A percentile compares a stretch with the other conserved stretches of the same genome.
Conservation (phyloP, 1,140 invertebrate species). For the Acromyrmex charruanus region DNA sequence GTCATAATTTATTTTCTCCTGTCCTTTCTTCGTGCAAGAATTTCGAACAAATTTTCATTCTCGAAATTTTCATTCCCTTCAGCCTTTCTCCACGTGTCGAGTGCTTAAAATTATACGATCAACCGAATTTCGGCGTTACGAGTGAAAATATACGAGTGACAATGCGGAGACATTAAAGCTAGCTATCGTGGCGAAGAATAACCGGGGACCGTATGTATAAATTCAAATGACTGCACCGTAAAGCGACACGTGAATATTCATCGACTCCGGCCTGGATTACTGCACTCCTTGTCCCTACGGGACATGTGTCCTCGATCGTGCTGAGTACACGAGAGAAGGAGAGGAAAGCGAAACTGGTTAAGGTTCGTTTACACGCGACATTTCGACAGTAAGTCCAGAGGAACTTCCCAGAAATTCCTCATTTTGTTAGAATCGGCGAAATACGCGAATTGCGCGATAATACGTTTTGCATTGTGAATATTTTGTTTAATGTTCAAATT, state of each 20-base stretch:
- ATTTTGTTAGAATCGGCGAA: neutral
- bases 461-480: neutral
- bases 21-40: neutral
- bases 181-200: conserved; percentile 31
- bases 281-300: neutral
- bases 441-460: neutral
- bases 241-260: conserved; percentile 73
- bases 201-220: conserved; percentile 61
- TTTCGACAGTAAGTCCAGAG: neutral
- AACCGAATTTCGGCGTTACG: conserved; percentile 37
- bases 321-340: conserved; percentile 19
- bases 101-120: conserved; percentile 3
- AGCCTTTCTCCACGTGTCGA: neutral
- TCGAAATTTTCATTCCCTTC: neutral
- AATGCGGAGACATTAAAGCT: neutral
- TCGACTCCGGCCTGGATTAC: conserved; percentile 47
- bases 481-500: neutral
- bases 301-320: conserved; percentile 47
- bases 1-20: conserved; percentile 30
- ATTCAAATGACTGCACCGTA: conserved; percentile 69
- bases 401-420: neutral
- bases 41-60: no score
- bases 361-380: neutral
- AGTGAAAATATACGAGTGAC: neutral
- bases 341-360: neutral